phyloP scores from a whole-genome alignment of 2,797 vertebrate species.

The Rhynchonycteris naso region DNA sequence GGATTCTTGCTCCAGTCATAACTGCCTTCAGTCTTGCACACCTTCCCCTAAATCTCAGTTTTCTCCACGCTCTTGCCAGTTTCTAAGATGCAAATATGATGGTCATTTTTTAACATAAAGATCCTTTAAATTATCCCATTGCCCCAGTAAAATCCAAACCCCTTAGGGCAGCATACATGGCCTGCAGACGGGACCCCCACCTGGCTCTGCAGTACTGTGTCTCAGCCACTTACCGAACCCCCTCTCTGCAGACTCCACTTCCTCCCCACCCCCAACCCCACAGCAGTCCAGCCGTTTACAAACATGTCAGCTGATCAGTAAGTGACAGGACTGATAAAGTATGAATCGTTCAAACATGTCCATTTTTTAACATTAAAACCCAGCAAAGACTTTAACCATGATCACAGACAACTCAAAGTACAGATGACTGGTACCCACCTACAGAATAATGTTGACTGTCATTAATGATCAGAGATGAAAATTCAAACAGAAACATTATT shows the following conservation, averaged over 20 bases:
- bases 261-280: fast-evolving
- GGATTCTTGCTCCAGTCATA: background rate
- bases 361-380: background rate
- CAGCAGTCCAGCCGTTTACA: background rate
- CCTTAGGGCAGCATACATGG: background rate
- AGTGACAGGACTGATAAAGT: background rate
- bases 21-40: background rate
- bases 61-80: background rate
- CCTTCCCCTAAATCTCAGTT: background rate
- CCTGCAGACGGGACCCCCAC: fast-evolving
- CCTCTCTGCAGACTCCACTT: fast-evolving
- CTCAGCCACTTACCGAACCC: background rate
- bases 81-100: background rate
- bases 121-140: background rate
- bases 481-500: background rate
- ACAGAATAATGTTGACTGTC: background rate
- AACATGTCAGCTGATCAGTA: background rate
- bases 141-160: background rate
- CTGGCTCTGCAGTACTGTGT: fast-evolving
- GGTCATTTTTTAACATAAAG: background rate
- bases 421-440: background rate
- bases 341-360: background rate
- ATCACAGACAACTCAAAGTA: background rate
- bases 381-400: background rate
- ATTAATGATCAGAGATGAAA: background rate